Base-by-base conservation (phyloP, 2,888 invertebrate genomes). In the Strigamia transsilvanica region DNA sequence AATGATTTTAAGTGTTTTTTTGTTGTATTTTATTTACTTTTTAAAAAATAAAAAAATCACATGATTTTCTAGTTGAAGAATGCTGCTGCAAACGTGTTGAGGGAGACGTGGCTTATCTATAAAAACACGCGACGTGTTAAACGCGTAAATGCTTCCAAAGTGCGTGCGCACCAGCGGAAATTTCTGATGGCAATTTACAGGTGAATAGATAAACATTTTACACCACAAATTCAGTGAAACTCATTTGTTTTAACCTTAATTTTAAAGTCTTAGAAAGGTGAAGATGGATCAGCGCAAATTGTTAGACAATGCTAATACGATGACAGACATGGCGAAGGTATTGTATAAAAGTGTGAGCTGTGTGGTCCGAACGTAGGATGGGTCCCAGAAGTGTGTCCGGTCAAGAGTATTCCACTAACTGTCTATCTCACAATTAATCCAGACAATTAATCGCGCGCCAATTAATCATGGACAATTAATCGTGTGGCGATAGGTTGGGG, bases 291-390 rank as follows among this genome's bases (percentile, higher is more conserved):
- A 99, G 91, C 92, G 99, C 88, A 99, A 99, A 90, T 90, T 99
- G 86, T 97, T 97, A 94, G 99, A 99, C 89, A 99, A 99, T 88
- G 97, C 98, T 85, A 98, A 98, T 87, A 99, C 99, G 83, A 95
- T 99, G 89, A 98, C 98, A 83, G 99, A 99, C 88, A 98, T 99
- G 96, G 99, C 99, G 87, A 99, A 99, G 94, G 99, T 99, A 92
- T 9, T n/a, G n/a, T n/a, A n/a, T n/a, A n/a, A n/a, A 23, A 66
- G 18, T 9, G 27, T 38, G 12, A 13, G 4, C 34, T 34, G 2
- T 46, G 10, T 46, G 10, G 46, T 46, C 10, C 3, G n/a, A n/a
- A 27, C 27, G 3, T 1, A 27, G 27, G 27, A 27, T 27, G 27
- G 27, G 27, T 27, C 3, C 27, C 27, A 27, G 27, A 27, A 27